Evolutionary conservation across 2,888 invertebrate genomes (phyloP), one percentile per base, ranked within the genome.

Genomic region (Laothoe populi): DNA sequence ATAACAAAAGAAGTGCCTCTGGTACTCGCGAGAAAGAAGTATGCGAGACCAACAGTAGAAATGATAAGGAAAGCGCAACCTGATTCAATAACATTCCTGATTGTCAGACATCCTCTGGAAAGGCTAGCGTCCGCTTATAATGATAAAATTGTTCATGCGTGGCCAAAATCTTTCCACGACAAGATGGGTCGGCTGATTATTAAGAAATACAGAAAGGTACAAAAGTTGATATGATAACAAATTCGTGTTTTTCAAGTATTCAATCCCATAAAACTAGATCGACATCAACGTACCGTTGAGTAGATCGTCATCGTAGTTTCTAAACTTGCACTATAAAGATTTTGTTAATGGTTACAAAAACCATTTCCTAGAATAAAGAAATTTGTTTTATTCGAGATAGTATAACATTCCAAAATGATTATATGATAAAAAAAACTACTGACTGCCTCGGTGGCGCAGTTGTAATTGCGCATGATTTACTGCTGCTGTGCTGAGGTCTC

Each of bases 31-130:
- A 94, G 97, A 71, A 96, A 95, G 78, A 95, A 95, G 77, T 97
- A 97, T 87, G 96, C 96, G 8, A 93, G 97, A 70, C 96, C 96
- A 8, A 94, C 95, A 0, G 91, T 95, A 21, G 94, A 95, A 67
- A 95, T 96, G 94, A 93, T 97, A 63, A 94, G 93, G 75, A 95
- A 94, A 73, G 96, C 96, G 59, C 95, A 97, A 83, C 94, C 95
- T 71, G 95, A 95, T 81, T 96, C 96, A 61, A 94, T 96, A 71
- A 96, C 97, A 64, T 97, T 97, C 85, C 92, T 97, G 67, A 97
- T 97, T 68, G 96, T 96, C 7, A 93, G 97, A 70, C 97, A 97
- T 89, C 97, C 97, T 0, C 93, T 97, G 70, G 97, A 97, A 83
- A 93, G 92, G 67, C 91, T 97, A 66, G 94, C 97, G 63, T 97